Evolutionary conservation across 30 jellyfish, hydroid and myxozoan species (phyloP), one percentile per base, ranked within the genome.

Genomic region (Mastigias papua): DNA sequence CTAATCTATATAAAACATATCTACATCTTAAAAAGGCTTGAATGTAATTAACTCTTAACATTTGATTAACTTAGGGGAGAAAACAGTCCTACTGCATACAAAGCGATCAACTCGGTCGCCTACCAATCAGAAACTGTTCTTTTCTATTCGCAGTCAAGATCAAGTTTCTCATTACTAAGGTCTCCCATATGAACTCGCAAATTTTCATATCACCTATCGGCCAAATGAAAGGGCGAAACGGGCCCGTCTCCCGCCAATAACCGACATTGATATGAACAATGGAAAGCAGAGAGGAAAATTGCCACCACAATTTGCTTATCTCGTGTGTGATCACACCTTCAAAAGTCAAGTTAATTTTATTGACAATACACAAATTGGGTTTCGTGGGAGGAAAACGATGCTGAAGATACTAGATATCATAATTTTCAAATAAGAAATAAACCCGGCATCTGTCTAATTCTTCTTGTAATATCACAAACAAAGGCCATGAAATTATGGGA

Each of bases 1-100:
- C 72, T 34, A 62, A 33, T 48, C 84, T 69, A 65, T 81, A 81
- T 22, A 68, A 66, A 68, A 81, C 76, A 66, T 81, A 81, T 81
- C 9, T 81, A 81, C 91, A 81, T 34, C 85, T 66, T 61, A 64
- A 34, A 60, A 1, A 68, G 57, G 51, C 22, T 28, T 57, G 57
- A 49, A 26, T 7, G 25, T 10, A 51, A 9, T 51, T 17, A 51
- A 51, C 67, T 51, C 5, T 23, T 23, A 51, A 51, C 16, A 2
- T 51, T 9, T 2, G 27, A 51, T 37, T 11, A 3, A 37, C 11
- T 37, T 37, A n/a, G n/a, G n/a, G n/a, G n/a, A n/a, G 54, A 37
- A 37, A 37, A 6, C 16, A 51, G 25, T 5, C 17, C 5, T 51
- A 4, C 27, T 21, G 67, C 25, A 51, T 4, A 51, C 2, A 16